These are phyloP conservation scores for Poeciliopsis paucimaculata DNA, from an alignment of 2,797 vertebrate genomes.

Conservation along the genomic window DNA sequence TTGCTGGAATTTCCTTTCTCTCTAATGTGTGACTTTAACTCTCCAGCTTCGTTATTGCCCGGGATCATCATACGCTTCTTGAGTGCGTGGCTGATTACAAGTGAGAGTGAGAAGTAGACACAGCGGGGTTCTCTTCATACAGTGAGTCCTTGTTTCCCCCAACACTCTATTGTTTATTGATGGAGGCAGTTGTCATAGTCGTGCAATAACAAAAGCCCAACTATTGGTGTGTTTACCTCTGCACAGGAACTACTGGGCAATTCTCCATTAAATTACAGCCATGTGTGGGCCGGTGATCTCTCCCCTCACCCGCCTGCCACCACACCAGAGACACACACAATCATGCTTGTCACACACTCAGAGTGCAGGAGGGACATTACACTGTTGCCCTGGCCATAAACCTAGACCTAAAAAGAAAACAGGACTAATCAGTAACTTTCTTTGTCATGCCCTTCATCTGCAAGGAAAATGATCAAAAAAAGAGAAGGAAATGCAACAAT, in stretches of 20 bases:
- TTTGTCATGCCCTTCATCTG: neutral
- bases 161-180: conserved; percentile 81
- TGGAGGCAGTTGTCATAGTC: conserved; percentile 86
- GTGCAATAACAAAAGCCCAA: conserved; percentile 81
- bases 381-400: conserved; percentile 44
- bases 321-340: conserved; percentile 35
- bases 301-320: conserved; percentile 61
- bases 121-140: conserved; percentile 70
- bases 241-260: conserved; percentile 83
- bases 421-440: neutral
- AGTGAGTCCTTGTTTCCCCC: conserved; percentile 64
- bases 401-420: conserved; percentile 3
- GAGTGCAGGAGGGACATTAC: conserved; percentile 41
- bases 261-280: conserved; percentile 86
- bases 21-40: conserved; percentile 7
- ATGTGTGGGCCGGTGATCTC: conserved; percentile 80
- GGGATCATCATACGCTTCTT: conserved; percentile 32
- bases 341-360: conserved; percentile 37
- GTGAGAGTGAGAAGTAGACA: conserved; percentile 69
- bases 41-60: neutral
- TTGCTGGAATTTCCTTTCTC: neutral
- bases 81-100: conserved; percentile 30
- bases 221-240: conserved; percentile 85
- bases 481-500: neutral
- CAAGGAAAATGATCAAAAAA: neutral